Evolutionary conservation across 2,113 vertebrate genomes (phyloP).

Genomic region (Ranitomeya imitator): DNA sequence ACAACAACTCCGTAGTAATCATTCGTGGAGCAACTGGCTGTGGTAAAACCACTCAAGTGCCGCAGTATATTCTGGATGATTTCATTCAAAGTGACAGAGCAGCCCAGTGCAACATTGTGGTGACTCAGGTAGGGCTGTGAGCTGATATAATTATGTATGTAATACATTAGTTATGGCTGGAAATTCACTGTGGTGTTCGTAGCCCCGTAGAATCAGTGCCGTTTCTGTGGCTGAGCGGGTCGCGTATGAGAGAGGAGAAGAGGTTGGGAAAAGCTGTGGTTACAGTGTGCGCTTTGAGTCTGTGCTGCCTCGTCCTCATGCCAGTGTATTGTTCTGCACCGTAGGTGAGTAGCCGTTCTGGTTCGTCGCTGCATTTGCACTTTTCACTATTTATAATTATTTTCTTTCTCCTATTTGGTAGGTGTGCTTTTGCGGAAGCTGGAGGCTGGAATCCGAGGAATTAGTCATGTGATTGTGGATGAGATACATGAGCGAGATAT

Average conservation of each 20-base stretch:
- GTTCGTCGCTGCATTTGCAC: neutral
- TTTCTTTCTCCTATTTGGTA: constrained; percentile 61
- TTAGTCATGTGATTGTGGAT: constrained; percentile 97
- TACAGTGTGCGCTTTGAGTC: constrained; percentile 98
- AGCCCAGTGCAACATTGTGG: constrained; percentile 91
- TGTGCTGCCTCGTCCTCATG: constrained; percentile 89
- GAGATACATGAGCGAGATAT: constrained; percentile 98
- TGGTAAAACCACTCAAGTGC: constrained; percentile 96
- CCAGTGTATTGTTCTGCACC: constrained; percentile 94
- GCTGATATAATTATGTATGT: neutral
- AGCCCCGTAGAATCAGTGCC: constrained; percentile 94
- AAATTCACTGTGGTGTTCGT: constrained; percentile 7
- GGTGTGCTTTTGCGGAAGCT: constrained; percentile 93
- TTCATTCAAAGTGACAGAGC: constrained; percentile 76
- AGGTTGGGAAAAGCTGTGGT: constrained; percentile 91
- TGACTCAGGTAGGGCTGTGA: constrained; percentile 85
- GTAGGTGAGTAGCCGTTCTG: constrained; percentile 78
- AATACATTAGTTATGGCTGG: neutral
- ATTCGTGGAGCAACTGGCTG: constrained; percentile 95
- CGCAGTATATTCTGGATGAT: constrained; percentile 93
- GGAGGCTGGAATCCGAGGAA: constrained; percentile 92
- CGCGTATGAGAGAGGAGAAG: constrained; percentile 85
- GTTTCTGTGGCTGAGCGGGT: constrained; percentile 95
- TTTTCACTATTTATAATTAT: neutral
- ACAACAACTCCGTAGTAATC: constrained; percentile 83